phyloP scores from a whole-genome alignment of 2,888 invertebrate species.

The Agrotis clavis region DNA sequence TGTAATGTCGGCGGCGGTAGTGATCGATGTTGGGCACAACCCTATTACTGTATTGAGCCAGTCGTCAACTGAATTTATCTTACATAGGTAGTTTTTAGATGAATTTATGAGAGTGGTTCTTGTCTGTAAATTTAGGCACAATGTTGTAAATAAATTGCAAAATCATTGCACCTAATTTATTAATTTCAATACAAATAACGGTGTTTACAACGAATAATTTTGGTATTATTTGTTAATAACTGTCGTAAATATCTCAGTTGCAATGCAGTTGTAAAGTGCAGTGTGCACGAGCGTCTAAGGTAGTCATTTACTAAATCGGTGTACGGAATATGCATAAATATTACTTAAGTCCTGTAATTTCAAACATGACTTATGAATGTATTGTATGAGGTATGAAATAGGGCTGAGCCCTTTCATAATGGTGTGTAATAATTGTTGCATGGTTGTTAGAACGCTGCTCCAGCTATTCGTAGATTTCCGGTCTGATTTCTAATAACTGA shows the following conservation, averaged over 20 bases:
- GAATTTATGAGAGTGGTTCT: conserved; percentile 1
- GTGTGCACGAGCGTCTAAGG: conserved; percentile 39
- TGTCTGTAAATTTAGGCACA: not conserved
- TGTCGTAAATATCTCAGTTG: conserved; percentile 45
- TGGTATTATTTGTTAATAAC: conserved; percentile 30
- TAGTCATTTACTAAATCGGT: conserved; percentile 54
- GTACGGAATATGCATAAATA: conserved; percentile 62
- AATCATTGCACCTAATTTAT: conserved; percentile 18
- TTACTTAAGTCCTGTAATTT: conserved; percentile 63
- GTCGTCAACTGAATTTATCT: conserved; percentile 34
- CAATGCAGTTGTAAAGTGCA: conserved; percentile 25
- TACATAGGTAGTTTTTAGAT: conserved; percentile 1
- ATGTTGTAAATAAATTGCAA: conserved; percentile 10
- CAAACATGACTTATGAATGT: conserved; percentile 65
- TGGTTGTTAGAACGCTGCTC: conserved; percentile 33
- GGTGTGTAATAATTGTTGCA: conserved; percentile 63
- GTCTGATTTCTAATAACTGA: conserved; percentile 59
- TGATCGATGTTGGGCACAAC: conserved; percentile 45
- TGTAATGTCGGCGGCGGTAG: conserved; percentile 25
- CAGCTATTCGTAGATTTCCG: conserved; percentile 49
- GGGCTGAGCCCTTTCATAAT: conserved; percentile 54
- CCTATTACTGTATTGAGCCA: conserved; percentile 34
- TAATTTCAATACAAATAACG: conserved; percentile 7
- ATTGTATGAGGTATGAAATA: conserved; percentile 64
- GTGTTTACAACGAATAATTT: conserved; percentile 39